Evolutionary conservation across 2,113 vertebrate species (phyloP).

Genomic region (Fulmarus glacialis): DNA sequence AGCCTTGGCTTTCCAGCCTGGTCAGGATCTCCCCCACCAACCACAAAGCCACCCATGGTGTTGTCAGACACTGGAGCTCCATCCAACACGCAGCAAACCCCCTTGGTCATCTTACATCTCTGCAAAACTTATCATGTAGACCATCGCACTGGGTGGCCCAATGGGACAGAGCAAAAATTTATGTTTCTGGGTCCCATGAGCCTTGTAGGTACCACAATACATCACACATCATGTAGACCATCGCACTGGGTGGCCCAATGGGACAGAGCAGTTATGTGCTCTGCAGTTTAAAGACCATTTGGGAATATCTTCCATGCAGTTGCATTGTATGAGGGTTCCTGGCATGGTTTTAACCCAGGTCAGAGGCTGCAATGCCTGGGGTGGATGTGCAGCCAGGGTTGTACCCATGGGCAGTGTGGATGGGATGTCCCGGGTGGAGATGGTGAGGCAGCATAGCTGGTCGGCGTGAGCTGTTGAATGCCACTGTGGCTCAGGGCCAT

Average conservation of each 20-base stretch:
- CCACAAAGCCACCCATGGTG: accelerated
- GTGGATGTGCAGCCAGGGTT: background rate
- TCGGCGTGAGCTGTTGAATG: background rate
- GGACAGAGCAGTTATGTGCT: background rate
- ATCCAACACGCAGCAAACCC: background rate
- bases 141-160: too few relatives aligned
- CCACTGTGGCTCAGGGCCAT: background rate
- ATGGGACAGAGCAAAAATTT: too few relatives aligned
- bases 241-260: background rate
- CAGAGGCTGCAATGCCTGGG: background rate
- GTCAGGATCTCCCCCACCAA: background rate
- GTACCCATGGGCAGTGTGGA: background rate
- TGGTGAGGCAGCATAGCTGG: background rate
- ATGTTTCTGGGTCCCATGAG: background rate
- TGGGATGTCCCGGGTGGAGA: accelerated
- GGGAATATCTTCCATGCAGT: background rate
- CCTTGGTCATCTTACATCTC: background rate
- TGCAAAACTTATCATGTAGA: background rate
- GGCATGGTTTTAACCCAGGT: background rate
- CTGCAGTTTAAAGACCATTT: background rate
- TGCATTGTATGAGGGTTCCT: background rate
- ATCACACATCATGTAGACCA: accelerated
- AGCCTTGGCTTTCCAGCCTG: background rate
- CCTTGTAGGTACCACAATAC: background rate
- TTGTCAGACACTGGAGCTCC: too few relatives aligned